A percentile compares a stretch with the other conserved stretches of the same genome.
phyloP scores from a whole-genome alignment of 2,888 invertebrate genomes.

The Yponomeuta plumbellus region DNA sequence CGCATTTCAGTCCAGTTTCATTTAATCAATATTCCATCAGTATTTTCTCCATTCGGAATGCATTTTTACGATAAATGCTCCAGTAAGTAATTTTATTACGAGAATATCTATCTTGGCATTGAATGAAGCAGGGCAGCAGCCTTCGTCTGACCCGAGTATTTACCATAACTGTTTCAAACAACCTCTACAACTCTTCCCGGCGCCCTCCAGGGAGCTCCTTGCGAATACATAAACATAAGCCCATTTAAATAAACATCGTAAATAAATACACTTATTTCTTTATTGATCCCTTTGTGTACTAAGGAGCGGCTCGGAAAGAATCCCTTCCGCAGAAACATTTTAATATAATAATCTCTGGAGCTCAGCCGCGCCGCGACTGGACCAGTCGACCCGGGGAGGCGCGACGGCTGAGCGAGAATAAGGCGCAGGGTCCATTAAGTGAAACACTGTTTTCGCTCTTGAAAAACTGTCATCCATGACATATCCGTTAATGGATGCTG shows the following conservation, averaged over 20 bases:
- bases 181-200: not conserved
- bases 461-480: no score
- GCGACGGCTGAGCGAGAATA: no score
- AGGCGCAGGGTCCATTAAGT: no score
- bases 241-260: not conserved
- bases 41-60: no score
- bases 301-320: not conserved
- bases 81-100: no score
- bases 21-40: no score
- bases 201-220: not conserved
- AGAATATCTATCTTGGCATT: no score
- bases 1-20: no score
- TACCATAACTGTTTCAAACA: not conserved
- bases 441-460: no score
- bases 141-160: not conserved
- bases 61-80: no score
- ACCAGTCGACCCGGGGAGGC: not conserved
- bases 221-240: not conserved
- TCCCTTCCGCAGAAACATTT: slow-evolving; percentile 10
- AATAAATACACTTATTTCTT: not conserved
- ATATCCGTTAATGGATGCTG: no score
- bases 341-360: slow-evolving; percentile 6
- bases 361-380: not conserved
- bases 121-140: not conserved
- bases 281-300: not conserved